These are phyloP conservation scores for Phytoseiulus persimilis DNA, from an alignment of 2,888 invertebrate genomes.

Conservation along the genomic window DNA sequence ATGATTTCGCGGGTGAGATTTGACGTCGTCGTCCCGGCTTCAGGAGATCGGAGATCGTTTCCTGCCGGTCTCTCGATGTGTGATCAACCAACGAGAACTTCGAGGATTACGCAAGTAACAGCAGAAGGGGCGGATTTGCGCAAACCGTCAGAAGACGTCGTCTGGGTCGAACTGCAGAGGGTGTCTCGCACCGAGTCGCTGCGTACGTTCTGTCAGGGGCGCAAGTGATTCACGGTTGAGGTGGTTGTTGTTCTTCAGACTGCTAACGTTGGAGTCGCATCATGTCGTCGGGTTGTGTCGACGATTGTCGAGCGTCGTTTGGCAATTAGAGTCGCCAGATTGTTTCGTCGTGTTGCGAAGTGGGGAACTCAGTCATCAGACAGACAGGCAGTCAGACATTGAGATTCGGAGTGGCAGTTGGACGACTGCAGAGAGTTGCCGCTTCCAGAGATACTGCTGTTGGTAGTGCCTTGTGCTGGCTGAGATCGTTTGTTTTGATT, in stretches of 20 bases:
- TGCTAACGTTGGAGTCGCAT: background rate
- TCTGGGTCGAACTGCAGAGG: background rate
- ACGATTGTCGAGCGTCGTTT: too few species aligned
- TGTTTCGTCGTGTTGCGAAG: background rate
- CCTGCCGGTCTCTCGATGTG: background rate
- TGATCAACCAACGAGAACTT: background rate
- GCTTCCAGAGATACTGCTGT: background rate
- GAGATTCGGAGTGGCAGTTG: background rate
- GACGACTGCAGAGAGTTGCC: background rate
- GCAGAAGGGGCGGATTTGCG: background rate
- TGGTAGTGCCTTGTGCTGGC: background rate
- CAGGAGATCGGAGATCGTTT: background rate
- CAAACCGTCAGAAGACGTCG: background rate
- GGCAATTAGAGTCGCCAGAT: background rate
- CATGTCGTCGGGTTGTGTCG: background rate
- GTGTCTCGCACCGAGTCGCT: background rate
- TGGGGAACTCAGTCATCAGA: background rate
- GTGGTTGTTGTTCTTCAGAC: background rate
- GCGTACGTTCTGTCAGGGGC: too few species aligned
- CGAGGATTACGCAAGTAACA: background rate
- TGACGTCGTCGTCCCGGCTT: background rate
- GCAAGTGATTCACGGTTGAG: background rate
- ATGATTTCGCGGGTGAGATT: background rate
- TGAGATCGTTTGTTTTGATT: background rate
- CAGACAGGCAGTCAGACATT: background rate